Evolutionary conservation across 2,113 vertebrate genomes (phyloP).

Genomic region (Sula dactylatra): DNA sequence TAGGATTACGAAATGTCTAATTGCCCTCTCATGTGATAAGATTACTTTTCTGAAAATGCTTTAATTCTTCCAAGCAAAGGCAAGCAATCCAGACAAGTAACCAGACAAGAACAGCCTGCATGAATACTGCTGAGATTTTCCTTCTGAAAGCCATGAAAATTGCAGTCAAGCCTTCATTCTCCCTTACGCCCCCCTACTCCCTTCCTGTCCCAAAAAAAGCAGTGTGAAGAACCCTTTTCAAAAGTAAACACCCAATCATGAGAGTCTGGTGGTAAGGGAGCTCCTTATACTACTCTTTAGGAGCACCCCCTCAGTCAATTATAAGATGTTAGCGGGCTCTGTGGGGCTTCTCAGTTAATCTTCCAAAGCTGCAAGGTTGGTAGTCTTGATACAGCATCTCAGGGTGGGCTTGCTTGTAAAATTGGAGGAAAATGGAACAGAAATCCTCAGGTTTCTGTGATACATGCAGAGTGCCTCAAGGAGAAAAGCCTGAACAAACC

Average conservation of each 20-base stretch:
- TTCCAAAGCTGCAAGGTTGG: not conserved
- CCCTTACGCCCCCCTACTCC: not conserved
- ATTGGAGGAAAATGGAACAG: not conserved
- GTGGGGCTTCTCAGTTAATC: not conserved
- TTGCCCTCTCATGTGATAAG: constrained; percentile 20
- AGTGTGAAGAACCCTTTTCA: not conserved
- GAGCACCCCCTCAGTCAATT: not conserved
- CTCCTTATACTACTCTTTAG: not conserved
- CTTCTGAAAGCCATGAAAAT: not conserved
- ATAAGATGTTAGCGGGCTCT: not conserved
- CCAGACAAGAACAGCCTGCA: not conserved
- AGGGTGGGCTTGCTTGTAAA: not conserved
- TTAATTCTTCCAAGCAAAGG: constrained; percentile 18
- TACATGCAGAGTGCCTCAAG: not conserved
- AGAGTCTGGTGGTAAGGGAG: not conserved
- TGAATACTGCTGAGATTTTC: not conserved
- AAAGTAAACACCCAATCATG: not conserved
- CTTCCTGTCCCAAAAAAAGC: not conserved
- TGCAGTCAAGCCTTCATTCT: not conserved
- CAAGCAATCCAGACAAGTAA: constrained; percentile 28
- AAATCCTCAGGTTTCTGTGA: not conserved
- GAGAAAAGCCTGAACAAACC: not conserved
- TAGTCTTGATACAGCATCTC: not conserved
- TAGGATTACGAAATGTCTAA: constrained; percentile 45
- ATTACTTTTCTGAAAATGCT: constrained; percentile 24